Percentiles rank a stretch among this genome's conserved stretches.
These are phyloP conservation scores for Orius insidiosus DNA, from an alignment of 1,140 invertebrate species.

Conservation along the genomic window DNA sequence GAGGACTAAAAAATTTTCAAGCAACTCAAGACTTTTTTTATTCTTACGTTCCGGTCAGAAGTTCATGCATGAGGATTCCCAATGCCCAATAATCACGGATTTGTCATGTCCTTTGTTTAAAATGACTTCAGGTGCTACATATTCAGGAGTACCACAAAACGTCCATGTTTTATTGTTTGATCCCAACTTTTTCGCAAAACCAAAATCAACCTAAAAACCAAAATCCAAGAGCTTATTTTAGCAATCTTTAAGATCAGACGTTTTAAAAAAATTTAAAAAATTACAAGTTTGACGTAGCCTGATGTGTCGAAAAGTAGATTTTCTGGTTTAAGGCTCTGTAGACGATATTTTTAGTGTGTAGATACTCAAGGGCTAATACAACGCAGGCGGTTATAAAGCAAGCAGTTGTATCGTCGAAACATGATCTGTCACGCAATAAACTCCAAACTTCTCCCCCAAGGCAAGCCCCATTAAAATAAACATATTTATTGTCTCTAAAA, in stretches of 20 bases:
- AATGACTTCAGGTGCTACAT: constrained; percentile 86
- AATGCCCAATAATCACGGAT: constrained; percentile 86
- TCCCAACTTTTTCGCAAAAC: constrained; percentile 4
- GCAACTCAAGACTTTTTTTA: too few species aligned
- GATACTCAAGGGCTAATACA: constrained; percentile 1
- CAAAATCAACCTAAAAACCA: constrained; percentile 41
- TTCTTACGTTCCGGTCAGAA: constrained; percentile 51
- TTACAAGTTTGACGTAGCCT: constrained; percentile 43
- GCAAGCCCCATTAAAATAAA: constrained; percentile 95
- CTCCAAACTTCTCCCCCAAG: constrained; percentile 96
- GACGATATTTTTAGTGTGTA: constrained; percentile 5
- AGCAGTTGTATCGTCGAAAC: constrained; percentile 61
- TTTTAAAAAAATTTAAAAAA: too few species aligned
- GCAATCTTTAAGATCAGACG: too few species aligned
- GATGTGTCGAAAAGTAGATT: constrained; percentile 21
- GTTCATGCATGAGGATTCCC: constrained; percentile 81
- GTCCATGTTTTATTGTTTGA: constrained; percentile 75
- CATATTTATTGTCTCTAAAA: constrained; percentile 84
- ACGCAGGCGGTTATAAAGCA: neutral
- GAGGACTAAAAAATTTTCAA: constrained; percentile 43
- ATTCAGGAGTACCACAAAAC: constrained; percentile 90
- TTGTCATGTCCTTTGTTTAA: constrained; percentile 83
- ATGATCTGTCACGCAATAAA: constrained; percentile 55
- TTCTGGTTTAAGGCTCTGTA: constrained; percentile 10
- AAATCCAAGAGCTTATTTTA: too few species aligned